A percentile compares a stretch with the other conserved stretches of the same genome.
Conservation (phyloP, 2,113 vertebrate genomes). For the Gambusia holbrooki region DNA sequence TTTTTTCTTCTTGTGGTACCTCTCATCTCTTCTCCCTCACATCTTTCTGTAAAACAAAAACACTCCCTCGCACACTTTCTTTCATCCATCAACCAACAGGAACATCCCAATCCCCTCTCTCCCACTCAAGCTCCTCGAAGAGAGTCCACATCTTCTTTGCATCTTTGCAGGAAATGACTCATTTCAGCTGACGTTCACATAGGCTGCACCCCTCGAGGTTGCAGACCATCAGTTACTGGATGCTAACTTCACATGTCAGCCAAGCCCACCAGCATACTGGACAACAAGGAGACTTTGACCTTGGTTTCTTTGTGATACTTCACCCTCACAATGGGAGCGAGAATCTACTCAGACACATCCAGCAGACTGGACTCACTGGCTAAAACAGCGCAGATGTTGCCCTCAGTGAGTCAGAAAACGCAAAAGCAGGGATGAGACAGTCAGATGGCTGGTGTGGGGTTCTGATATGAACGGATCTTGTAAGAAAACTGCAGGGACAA, state of each 20-base stretch:
- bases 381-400: conserved; percentile 59
- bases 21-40: background rate
- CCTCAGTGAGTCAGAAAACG: conserved; percentile 64
- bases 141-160: conserved; percentile 30
- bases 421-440: conserved; percentile 49
- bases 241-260: conserved; percentile 52
- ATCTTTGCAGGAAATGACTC: conserved; percentile 32
- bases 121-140: background rate
- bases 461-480: conserved; percentile 37
- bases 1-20: background rate
- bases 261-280: conserved; percentile 6
- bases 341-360: conserved; percentile 19
- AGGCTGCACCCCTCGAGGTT: conserved; percentile 19
- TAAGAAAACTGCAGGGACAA: conserved; percentile 64
- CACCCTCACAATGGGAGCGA: conserved; percentile 22
- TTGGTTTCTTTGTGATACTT: conserved; percentile 3
- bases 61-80: background rate
- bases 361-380: conserved; percentile 7
- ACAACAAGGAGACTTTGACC: conserved; percentile 32
- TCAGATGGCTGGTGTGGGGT: conserved; percentile 46
- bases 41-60: conserved; percentile 33
- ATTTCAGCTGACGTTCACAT: conserved; percentile 44
- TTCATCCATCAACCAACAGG: conserved; percentile 5
- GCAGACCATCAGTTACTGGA: conserved; percentile 29
- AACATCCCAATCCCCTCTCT: conserved; percentile 24